Percentiles rank a stretch among this genome's conserved stretches.
Conservation (phyloP, 2,888 invertebrate species). For the Melikaiella ostensackeni region DNA sequence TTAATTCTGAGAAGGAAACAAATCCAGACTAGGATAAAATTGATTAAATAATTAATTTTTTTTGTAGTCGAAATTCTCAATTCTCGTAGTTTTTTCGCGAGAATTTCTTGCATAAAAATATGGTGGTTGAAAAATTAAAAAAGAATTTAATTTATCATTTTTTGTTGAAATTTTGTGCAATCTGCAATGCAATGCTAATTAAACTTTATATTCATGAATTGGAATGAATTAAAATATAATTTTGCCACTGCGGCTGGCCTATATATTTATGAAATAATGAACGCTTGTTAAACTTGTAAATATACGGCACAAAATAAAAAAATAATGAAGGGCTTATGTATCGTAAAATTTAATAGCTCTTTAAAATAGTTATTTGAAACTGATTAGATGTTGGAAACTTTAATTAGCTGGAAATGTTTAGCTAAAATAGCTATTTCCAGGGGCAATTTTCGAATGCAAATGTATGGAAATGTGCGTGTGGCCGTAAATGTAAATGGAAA, state of each 20-base stretch:
- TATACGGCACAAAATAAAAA: no score
- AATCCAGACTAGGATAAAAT: no score
- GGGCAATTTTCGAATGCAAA: slow-evolving; percentile 22
- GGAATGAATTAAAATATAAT: neutral
- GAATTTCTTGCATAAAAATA: no score
- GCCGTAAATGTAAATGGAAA: slow-evolving; percentile 12
- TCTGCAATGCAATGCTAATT: neutral
- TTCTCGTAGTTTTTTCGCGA: no score
- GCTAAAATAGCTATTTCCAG: slow-evolving; percentile 8
- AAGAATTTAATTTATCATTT: no score
- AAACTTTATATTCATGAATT: neutral
- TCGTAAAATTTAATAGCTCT: neutral
- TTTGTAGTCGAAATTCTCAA: no score
- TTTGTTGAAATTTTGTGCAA: neutral
- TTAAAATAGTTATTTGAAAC: neutral
- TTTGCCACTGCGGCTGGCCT: neutral
- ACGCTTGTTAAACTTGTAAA: neutral
- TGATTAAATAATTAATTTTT: no score
- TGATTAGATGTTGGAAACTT: neutral
- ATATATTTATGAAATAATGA: neutral
- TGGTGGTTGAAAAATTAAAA: no score
- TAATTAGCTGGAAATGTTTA: neutral
- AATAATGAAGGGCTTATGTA: neutral
- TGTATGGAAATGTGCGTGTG: neutral
- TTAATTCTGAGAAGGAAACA: no score